phyloP scores from a whole-genome alignment of 2,888 invertebrate species.

The Eristalinus aeneus region DNA sequence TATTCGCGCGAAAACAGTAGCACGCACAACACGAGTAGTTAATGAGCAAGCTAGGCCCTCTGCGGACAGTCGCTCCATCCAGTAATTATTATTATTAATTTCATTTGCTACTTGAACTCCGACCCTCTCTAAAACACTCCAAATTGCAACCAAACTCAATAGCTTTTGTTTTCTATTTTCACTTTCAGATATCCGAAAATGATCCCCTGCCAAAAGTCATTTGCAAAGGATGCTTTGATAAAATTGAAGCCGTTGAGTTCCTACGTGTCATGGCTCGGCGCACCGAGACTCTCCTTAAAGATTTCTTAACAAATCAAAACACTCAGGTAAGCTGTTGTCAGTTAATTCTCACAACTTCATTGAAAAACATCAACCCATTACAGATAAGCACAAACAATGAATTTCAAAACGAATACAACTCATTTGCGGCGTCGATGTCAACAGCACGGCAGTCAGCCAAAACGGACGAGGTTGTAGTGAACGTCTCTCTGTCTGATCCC shows the following conservation, averaged over 20 bases:
- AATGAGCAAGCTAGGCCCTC: too few species aligned
- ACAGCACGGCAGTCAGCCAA: not conserved
- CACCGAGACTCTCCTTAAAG: conserved; percentile 77
- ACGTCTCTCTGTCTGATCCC: conserved; percentile 74
- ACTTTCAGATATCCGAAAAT: conserved; percentile 75
- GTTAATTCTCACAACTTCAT: too few species aligned
- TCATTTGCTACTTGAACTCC: too few species aligned
- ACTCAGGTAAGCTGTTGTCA: conserved; percentile 66
- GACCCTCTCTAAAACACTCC: too few species aligned
- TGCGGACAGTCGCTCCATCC: too few species aligned
- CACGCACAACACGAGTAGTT: too few species aligned
- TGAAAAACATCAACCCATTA: not conserved
- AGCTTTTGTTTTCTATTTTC: too few species aligned
- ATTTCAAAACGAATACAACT: conserved; percentile 46
- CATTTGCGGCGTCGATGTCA: conserved; percentile 19
- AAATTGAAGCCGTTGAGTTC: conserved; percentile 78
- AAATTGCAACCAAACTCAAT: not conserved
- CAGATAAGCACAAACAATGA: not conserved
- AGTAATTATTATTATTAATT: too few species aligned
- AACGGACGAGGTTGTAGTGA: conserved; percentile 73
- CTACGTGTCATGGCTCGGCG: conserved; percentile 78
- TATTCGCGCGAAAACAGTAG: too few species aligned
- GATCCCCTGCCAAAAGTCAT: conserved; percentile 78
- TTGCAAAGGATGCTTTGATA: conserved; percentile 78
- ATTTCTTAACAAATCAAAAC: conserved; percentile 76